These are phyloP conservation scores for Pseudorhiza aurosa DNA, from an alignment of 30 jellyfish, hydroid and myxozoan species.

Conservation along the genomic window DNA sequence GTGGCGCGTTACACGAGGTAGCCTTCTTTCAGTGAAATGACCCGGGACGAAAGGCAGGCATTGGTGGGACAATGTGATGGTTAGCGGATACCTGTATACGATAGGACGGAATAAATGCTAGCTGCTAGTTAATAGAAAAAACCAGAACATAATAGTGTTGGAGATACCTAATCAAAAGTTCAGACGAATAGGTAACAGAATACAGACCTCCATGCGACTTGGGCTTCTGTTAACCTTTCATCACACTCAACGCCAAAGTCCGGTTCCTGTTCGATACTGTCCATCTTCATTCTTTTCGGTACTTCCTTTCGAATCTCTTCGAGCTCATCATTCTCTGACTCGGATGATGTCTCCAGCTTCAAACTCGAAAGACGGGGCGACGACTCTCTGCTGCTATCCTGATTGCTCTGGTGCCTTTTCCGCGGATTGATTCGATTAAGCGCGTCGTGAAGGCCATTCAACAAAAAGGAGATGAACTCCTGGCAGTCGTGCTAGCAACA, in stretches of 20 bases:
- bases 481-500: conserved; percentile 91
- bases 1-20: too few species aligned
- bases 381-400: conserved; percentile 52
- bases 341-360: conserved; percentile 53
- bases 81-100: too few species aligned
- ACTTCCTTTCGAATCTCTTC: conserved; percentile 41
- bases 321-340: conserved; percentile 58
- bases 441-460: conserved; percentile 87
- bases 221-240: conserved; percentile 61
- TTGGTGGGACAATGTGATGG: too few species aligned
- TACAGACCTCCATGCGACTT: conserved; percentile 82
- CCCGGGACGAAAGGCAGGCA: too few species aligned
- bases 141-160: too few species aligned
- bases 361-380: conserved; percentile 58
- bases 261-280: conserved; percentile 53
- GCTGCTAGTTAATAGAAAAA: too few species aligned
- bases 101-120: too few species aligned
- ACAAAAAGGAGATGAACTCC: conserved; percentile 79
- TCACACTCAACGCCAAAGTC: conserved; percentile 91
- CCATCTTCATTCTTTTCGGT: conserved; percentile 74
- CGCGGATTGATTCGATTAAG: conserved; percentile 51
- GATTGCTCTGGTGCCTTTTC: conserved; percentile 3
- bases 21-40: too few species aligned
- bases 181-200: background rate
- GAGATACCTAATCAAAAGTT: too few species aligned